phyloP scores from a whole-genome alignment of 2,797 vertebrate genomes.

The Argyrosomus regius region DNA sequence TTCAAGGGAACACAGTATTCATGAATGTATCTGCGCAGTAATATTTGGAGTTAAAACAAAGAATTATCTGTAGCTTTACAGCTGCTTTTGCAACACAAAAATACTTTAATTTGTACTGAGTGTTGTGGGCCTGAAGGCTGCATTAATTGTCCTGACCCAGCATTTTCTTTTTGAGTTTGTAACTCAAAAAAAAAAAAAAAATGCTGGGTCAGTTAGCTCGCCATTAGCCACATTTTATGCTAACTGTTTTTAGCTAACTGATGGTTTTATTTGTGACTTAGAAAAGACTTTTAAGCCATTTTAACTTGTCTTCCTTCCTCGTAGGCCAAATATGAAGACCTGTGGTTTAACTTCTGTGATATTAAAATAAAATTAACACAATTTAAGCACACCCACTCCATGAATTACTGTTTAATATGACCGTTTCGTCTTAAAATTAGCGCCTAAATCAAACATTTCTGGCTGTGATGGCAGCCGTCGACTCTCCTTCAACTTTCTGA shows the following conservation, averaged over 20 bases:
- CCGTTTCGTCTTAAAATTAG: background rate
- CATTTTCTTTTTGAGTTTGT: no score
- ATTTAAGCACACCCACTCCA: no score
- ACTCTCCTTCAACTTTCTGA: conserved; percentile 39
- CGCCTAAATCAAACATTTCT: background rate
- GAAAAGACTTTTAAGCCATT: background rate
- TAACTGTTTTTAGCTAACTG: background rate
- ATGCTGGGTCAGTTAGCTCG: background rate
- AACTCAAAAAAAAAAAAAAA: no score
- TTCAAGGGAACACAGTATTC: background rate
- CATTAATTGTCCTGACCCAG: background rate
- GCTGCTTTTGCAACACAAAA: background rate
- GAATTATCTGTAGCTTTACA: background rate
- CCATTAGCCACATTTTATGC: background rate
- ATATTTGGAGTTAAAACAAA: conserved; percentile 64
- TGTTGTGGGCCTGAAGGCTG: background rate
- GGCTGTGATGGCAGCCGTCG: conserved; percentile 9
- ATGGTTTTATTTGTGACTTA: background rate
- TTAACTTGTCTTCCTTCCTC: background rate
- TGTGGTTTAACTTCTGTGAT: no score
- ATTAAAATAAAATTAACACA: background rate
- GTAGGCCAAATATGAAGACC: background rate
- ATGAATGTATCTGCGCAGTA: conserved; percentile 38
- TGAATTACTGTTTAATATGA: background rate
- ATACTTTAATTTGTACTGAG: background rate